phyloP scores from a whole-genome alignment of 2,113 vertebrate genomes.

The Engraulis encrasicolus region DNA sequence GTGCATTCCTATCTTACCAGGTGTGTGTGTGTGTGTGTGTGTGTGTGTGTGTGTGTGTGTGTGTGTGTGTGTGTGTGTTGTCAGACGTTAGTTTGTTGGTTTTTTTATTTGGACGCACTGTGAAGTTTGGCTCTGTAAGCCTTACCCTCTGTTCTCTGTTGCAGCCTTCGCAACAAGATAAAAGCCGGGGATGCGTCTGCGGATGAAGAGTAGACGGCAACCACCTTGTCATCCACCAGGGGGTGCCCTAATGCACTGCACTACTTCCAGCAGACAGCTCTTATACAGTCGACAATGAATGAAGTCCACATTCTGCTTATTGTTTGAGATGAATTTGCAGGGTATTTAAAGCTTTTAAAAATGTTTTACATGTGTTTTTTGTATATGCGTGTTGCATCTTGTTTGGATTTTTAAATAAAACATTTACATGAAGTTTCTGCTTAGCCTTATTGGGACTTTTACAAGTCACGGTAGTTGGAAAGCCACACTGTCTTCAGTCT shows the following conservation, averaged over 20 bases:
- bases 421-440: not conserved
- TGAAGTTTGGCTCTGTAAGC: not conserved
- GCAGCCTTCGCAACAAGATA: slow-evolving; percentile 68
- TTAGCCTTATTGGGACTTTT: not conserved
- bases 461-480: too few species aligned
- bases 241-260: not conserved
- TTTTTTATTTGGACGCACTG: not conserved
- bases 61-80: too few species aligned
- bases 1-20: slow-evolving; percentile 80
- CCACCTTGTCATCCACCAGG: not conserved
- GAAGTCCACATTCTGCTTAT: not conserved
- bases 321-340: not conserved
- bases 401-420: not conserved
- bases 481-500: too few species aligned
- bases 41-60: too few species aligned
- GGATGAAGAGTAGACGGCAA: not conserved
- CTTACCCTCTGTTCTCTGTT: not conserved
- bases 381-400: too few species aligned
- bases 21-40: too few species aligned
- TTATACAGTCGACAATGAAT: not conserved
- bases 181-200: slow-evolving; percentile 36
- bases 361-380: not conserved
- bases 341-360: not conserved
- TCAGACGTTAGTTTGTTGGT: too few species aligned
- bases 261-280: not conserved